These are phyloP conservation scores for Cyanoliseus patagonus DNA, from an alignment of 2,113 vertebrate species.

Conservation along the genomic window DNA sequence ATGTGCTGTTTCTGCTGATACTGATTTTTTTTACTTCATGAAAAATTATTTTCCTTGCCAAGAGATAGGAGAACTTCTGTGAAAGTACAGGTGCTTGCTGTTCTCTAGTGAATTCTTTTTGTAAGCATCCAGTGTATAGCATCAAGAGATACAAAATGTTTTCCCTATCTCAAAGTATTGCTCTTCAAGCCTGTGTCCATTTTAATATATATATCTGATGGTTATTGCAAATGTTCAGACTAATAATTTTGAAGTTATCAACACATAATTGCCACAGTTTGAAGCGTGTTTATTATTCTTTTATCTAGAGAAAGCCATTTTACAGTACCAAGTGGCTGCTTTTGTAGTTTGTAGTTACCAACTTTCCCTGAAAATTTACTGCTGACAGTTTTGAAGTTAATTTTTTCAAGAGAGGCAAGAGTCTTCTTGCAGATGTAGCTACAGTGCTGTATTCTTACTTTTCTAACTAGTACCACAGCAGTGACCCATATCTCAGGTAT, in stretches of 20 bases:
- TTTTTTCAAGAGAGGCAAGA: neutral
- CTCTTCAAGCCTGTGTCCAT: neutral
- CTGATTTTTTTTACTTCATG: neutral
- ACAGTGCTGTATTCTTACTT: rapidly evolving
- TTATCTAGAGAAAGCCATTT: neutral
- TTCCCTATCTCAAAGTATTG: neutral
- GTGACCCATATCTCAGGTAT: neutral
- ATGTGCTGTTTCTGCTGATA: neutral
- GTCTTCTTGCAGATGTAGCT: neutral
- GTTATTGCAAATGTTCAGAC: neutral
- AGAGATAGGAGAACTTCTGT: neutral
- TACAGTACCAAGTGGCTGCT: neutral
- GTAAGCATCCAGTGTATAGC: neutral
- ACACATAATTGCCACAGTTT: neutral
- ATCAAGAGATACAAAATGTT: neutral
- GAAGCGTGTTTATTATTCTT: neutral
- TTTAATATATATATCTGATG: neutral
- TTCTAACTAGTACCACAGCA: neutral
- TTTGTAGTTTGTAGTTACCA: neutral
- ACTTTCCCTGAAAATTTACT: neutral
- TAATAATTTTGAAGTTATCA: neutral
- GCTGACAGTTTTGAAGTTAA: neutral
- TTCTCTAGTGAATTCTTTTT: neutral
- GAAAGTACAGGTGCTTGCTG: neutral
- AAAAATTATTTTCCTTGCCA: neutral